Base-by-base conservation (phyloP, 2,113 vertebrate genomes). In the Boleophthalmus pectinirostris region DNA sequence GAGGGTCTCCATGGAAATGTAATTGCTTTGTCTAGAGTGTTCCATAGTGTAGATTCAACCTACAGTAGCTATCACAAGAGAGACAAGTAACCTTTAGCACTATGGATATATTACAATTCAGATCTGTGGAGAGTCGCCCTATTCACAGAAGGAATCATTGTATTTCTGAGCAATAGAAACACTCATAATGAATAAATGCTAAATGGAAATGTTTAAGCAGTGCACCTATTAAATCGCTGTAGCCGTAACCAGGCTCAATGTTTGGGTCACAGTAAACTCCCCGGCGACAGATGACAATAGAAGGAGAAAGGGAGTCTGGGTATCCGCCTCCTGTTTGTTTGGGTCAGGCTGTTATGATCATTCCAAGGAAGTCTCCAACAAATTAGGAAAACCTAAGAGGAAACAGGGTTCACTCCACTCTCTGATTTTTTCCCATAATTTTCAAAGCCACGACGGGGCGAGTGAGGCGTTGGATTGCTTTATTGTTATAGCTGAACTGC, bases 321-420 rank as follows among this genome's bases (percentile, higher is more conserved):
- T 90, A 87, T 93, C 91, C 89, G 66, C 38, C 74, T 71, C 73
- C 61, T 49, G 47, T 72, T 84, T 91, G 88, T 92, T 93, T 92
- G 85, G 91, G 82, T 85, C 68, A 85, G 75, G 84, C 83, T 92
- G 88, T 85, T 92, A 51, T 87, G 86, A 86, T 83, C 70, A 45
- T 92, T 88, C 92, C 86, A 88, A 94, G 92, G 92, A 94, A 92
- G 84, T 89, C 80, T 92, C 87, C 87, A 79, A 87, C 83, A 79
- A 90, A 81, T 88, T 3, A 86, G 73, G 25, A 21, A 18, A 21
- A 64, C 60, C 78, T 58, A 8, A 67, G 33, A 91, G 89, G 88
- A 92, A 93, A 91, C 87, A 60, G 82, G 70, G 80, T 78, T 70
- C 65, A 77, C 80, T 79, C 56, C 33, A 49, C 49, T 68, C 25